Conservation (phyloP, 92 coral and sea anemone species). For the Scolanthus callimorphus region DNA sequence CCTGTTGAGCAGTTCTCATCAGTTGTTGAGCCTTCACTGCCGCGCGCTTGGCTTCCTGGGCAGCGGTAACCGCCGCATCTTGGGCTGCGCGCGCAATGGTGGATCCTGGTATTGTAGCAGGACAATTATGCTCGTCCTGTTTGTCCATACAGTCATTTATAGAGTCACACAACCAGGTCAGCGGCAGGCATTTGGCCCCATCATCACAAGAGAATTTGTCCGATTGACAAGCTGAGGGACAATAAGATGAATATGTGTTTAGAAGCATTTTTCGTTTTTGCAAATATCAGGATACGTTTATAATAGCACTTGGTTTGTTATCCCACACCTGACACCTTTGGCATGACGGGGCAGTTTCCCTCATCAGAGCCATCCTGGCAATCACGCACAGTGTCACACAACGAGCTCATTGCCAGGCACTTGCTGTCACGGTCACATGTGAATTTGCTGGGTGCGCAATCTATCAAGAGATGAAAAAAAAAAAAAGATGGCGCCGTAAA, state of each 20-base stretch:
- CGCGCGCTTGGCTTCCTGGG: conserved; percentile 80
- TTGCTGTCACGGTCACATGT: conserved; percentile 71
- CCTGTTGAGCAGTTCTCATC: conserved; percentile 60
- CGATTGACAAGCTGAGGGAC: conserved; percentile 40
- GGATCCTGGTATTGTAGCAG: conserved; percentile 37
- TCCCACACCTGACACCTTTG: too few species aligned
- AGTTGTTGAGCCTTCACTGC: conserved; percentile 66
- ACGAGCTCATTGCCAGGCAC: conserved; percentile 72
- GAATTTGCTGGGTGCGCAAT: conserved; percentile 49
- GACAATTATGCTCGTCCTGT: conserved; percentile 81
- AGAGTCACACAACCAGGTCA: conserved; percentile 87
- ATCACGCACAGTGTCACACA: conserved; percentile 74
- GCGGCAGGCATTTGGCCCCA: conserved; percentile 76
- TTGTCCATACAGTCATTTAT: conserved; percentile 76
- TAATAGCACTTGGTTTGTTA: too few species aligned
- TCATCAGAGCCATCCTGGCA: conserved; percentile 85
- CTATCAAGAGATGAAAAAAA: conserved; percentile 17
- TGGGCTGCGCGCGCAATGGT: conserved; percentile 76
- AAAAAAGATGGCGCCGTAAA: too few species aligned
- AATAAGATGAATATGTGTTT: too few species aligned
- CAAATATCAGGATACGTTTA: too few species aligned
- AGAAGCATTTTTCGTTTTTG: too few species aligned
- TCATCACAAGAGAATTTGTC: conserved; percentile 68
- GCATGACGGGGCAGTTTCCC: conserved; percentile 62
- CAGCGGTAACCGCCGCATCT: conserved; percentile 82